phyloP scores from a whole-genome alignment of 2,113 vertebrate genomes.

The Periophthalmus modestus region DNA sequence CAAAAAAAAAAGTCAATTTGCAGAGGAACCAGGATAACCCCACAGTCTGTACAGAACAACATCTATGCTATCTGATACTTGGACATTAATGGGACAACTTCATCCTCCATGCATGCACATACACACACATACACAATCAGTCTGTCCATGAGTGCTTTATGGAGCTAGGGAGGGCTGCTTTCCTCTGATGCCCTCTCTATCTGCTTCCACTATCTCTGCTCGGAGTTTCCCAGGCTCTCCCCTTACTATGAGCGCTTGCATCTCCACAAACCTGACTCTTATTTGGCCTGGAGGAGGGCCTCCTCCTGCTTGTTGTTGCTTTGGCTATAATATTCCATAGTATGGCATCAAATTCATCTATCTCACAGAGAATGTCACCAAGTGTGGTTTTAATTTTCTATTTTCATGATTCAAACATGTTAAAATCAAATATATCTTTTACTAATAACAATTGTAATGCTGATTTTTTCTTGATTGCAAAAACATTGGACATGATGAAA shows the following conservation, averaged over 20 bases:
- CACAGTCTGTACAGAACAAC: not conserved
- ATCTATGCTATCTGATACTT: not conserved
- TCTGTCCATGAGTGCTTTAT: conserved; percentile 61
- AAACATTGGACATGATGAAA: too few species aligned
- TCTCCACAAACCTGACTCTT: too few species aligned
- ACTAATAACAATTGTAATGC: too few species aligned
- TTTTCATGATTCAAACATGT: too few species aligned
- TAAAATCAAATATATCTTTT: too few species aligned
- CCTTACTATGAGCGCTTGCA: conserved; percentile 25
- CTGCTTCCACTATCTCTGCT: conserved; percentile 62
- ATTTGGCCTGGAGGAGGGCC: too few species aligned
- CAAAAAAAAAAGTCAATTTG: not conserved
- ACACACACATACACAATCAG: conserved; percentile 22
- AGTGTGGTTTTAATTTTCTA: too few species aligned
- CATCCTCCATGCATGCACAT: conserved; percentile 5
- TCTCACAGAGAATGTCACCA: too few species aligned
- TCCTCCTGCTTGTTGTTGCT: too few species aligned
- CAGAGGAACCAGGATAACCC: not conserved
- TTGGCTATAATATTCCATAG: too few species aligned
- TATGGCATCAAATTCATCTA: too few species aligned
- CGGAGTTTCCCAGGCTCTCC: conserved; percentile 65
- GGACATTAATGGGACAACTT: not conserved
- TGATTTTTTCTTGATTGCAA: too few species aligned
- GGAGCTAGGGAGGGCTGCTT: conserved; percentile 54
- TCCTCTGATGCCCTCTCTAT: conserved; percentile 58